phyloP scores from a whole-genome alignment of 1,140 invertebrate species.

The Drosophila fuyamai region DNA sequence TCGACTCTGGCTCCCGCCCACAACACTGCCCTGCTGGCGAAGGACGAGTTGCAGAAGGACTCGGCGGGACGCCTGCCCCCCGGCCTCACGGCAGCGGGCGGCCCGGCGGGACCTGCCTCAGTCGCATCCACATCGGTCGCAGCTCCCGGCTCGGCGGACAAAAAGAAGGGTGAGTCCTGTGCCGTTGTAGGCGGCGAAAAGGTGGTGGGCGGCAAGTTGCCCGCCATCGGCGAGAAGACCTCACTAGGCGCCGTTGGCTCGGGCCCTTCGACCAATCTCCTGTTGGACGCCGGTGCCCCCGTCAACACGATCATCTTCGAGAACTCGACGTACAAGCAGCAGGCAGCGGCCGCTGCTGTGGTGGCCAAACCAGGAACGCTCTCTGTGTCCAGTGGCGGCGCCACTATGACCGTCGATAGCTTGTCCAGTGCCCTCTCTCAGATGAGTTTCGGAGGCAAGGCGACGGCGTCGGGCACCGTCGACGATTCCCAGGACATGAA shows the following conservation, averaged over 20 bases:
- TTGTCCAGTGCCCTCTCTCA: constrained; percentile 85
- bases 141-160: constrained; percentile 36
- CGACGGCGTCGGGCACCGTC: constrained; percentile 86
- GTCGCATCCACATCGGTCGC: constrained; percentile 17
- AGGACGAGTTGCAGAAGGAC: constrained; percentile 54
- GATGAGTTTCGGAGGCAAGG: constrained; percentile 84
- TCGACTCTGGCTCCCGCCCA: constrained; percentile 39
- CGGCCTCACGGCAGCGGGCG: constrained; percentile 39
- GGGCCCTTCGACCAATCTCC: constrained; percentile 24
- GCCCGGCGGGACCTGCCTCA: neutral
- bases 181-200: constrained; percentile 48
- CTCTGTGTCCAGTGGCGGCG: constrained; percentile 24
- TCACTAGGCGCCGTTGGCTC: constrained; percentile 44
- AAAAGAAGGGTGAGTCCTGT: constrained; percentile 37
- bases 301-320: constrained; percentile 96
- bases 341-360: constrained; percentile 41
- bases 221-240: constrained; percentile 62
- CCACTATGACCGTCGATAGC: constrained; percentile 60
- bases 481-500: constrained; percentile 94
- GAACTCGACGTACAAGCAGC: constrained; percentile 94
- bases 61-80: constrained; percentile 54
- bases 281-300: constrained; percentile 86
- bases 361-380: constrained; percentile 40
- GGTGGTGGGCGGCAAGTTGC: constrained; percentile 37
- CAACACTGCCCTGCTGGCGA: constrained; percentile 64